phyloP scores from a whole-genome alignment of 1,140 invertebrate species.

The Muscidifurax raptorellus region DNA sequence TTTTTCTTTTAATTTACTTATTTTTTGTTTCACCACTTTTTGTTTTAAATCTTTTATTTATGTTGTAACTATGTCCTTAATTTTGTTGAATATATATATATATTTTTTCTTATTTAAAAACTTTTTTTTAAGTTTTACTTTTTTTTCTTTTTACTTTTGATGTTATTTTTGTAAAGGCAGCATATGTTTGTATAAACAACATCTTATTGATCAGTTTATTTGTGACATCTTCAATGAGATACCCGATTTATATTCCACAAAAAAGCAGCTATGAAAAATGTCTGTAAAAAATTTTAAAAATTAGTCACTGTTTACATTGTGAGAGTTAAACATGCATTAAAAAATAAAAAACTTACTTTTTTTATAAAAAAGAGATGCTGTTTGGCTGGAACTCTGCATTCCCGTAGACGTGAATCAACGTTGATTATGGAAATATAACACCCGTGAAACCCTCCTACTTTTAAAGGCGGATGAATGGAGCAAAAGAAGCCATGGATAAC shows the following conservation, averaged over 20 bases:
- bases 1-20: slow-evolving; percentile 41
- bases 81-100: too few relatives aligned
- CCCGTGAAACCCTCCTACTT: neutral
- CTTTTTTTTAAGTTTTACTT: neutral
- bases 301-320: neutral
- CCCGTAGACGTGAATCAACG: neutral
- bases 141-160: neutral
- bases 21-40: slow-evolving; percentile 27
- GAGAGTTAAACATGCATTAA: slow-evolving; percentile 33
- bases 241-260: neutral
- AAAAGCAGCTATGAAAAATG: neutral
- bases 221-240: neutral
- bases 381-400: slow-evolving; percentile 59
- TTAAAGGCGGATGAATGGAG: neutral
- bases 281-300: neutral
- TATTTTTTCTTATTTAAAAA: neutral
- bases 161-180: neutral
- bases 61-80: neutral
- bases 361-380: slow-evolving; percentile 37
- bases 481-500: neutral
- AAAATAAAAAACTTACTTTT: slow-evolving; percentile 49
- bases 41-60: slow-evolving; percentile 37
- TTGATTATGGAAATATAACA: neutral
- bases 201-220: neutral
- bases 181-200: neutral